Evolutionary conservation across 2,888 invertebrate species (phyloP), one percentile per base, ranked within the genome.

Genomic region (Macropis europaea): DNA sequence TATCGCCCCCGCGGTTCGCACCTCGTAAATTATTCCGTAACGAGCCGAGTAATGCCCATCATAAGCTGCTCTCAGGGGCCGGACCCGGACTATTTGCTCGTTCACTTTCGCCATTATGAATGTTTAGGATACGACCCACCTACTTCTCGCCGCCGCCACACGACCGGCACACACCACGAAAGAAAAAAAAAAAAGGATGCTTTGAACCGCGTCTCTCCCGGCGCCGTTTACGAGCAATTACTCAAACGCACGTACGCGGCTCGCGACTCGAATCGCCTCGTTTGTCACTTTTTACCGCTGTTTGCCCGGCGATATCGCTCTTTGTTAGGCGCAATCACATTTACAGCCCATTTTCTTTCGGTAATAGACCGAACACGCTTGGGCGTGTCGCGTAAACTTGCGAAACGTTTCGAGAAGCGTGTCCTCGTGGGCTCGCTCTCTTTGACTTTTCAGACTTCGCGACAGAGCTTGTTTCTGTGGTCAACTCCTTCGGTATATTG

Each of bases 11-110:
- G 87, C 86, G 88, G 85, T 89, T 89, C 86, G 85, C 90, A 89
- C 89, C 89, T 89, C 89, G 87, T 90, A 89, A 90, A 90, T 89
- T 89, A 90, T 89, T 87, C 88, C 85, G 82, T 89, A 90, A 90
- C 89, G 88, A 89, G 89, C 86, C 86, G 84, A 88, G 88, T 89
- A 89, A 89, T 89, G 87, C 88, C 87, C 86, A 86, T 89, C 89
- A 88, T 89, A 89, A 89, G 88, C 88, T 84, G 85, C 83, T 82
- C 82, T 82, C 83, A 79, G 76, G 66, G 76, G 77, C 83, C 85
- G 83, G 82, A 82, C 81, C n/a, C 70, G 53, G 77, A 82, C 82
- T 82, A 84, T 84, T 85, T 84, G 80, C 84, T 73, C 73, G 76
- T 76, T 76, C 72, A 70, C 77, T 76, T 68, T 72, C 75, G 75